Base-by-base conservation (phyloP, 2,113 vertebrate genomes). In the Bubo bubo region DNA sequence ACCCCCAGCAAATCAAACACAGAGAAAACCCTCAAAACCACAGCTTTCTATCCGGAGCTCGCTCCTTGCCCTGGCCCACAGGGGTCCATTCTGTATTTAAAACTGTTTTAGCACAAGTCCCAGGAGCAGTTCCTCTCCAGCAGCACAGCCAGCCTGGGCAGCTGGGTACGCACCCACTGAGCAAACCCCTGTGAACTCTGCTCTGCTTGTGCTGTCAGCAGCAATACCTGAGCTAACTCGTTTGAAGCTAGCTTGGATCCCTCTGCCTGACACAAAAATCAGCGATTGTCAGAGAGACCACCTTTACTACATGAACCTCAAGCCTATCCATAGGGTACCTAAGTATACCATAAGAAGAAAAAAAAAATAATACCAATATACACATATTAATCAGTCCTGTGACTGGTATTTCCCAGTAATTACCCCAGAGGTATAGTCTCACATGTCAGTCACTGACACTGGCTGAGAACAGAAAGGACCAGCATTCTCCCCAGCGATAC, bases 401-500 rank as follows among this genome's bases (percentile, higher is more conserved):
- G 4, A 62, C 35, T 30, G 47, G 52, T 37, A 76, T 80, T 80
- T 62, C 63, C 63, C 53, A 63, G 32, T 18, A 62, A 55, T 70
- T 45, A 73, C 35, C 26, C 18, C n/a, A 63, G 37, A 79, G n/a
- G 24, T 7, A 7, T 12, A 95, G n/a, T 53, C 62, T 74, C 91
- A 91, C 37, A 59, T 19, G 64, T 73, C 53, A 87, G 76, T 26
- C 58, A 53, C 47, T 53, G 66, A 28, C 50, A 71, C 14, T 0
- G 5, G 49, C 18, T 72, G 62, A 79, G 70, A 96, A 86, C 70
- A 87, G 94, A 93, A 87, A 82, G 84, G 30, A 77, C 53, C 45
- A 77, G 41, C 45, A 2, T 39, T 56, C 62, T 81, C 76, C 68
- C 45, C 59, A 35, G 32, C 0, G 35, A 94, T 35, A 94, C 0